Evolutionary conservation across 2,797 vertebrate species (phyloP), one percentile per base, ranked within the genome.

Genomic region (Microctenopoma steveboyesi): DNA sequence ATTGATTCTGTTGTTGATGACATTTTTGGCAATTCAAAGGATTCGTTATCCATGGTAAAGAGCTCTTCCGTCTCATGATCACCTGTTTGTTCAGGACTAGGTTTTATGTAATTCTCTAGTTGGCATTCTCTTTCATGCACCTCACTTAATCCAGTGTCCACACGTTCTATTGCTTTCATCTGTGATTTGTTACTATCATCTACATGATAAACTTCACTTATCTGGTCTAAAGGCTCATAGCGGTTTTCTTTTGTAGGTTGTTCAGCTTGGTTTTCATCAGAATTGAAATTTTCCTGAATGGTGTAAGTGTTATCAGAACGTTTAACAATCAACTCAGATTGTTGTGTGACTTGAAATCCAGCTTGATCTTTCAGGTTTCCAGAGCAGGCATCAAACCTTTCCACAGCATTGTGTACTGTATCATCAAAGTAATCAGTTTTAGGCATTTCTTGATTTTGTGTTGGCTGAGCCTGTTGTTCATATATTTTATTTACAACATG

Each of bases 371-470:
- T 55, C 46, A 61, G 5, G 35, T 55, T 56, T 50, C 10, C 63
- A 69, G 40, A 64, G 40, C 8, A 2, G 25, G 4, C 35, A 13
- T 76, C 57, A 42, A 16, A 15, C 27, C 64, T 28, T 37, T 58
- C 55, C 40, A 3, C 7, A 13, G n/a, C n/a, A 58, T 81, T 40
- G 18, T 47, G 6, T 40, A 5, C 49, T 9, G 28, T 13, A 50
- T 7, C 39, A 60, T 68, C 56, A 54, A 25, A 30, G 12, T 18
- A 11, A 46, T 48, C 3, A 4, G 14, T 63, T 18, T 49, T 7
- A 56, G 40, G n/a, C 1, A 55, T 45, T 39, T 59, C 59, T 54
- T 66, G 22, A 15, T 60, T 76, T 56, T 71, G 22, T 35, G 53
- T 16, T 46, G 12, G 4, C 3, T 35, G 30, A n/a, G 25, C 1